A percentile compares a stretch with the other conserved stretches of the same genome.
phyloP scores from a whole-genome alignment of 2,797 vertebrate genomes.

The Yasuhikotakia modesta region DNA sequence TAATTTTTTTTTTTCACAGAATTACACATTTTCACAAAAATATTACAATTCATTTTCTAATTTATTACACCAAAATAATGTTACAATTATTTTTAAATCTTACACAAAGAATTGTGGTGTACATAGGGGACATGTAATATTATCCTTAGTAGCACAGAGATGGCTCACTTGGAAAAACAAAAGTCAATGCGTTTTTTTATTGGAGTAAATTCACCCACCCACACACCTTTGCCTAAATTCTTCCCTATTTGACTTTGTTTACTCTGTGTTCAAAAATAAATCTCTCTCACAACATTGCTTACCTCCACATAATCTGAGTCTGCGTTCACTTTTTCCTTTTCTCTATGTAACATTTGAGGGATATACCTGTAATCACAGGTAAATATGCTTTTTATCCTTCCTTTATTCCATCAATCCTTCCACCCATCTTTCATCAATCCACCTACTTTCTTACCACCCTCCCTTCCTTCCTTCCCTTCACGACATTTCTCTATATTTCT shows the following conservation, averaged over 20 bases:
- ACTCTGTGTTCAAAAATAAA: no score
- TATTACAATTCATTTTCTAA: not conserved
- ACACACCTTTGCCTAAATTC: conserved; percentile 47
- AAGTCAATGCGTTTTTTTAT: conserved; percentile 57
- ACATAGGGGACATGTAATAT: conserved; percentile 31
- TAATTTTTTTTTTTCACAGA: conserved; percentile 12
- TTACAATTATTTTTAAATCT: conserved; percentile 2
- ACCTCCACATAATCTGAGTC: conserved; percentile 25
- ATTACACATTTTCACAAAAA: conserved; percentile 30
- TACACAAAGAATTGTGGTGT: conserved; percentile 7
- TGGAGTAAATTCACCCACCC: conserved; percentile 50
- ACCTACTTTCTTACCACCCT: no score
- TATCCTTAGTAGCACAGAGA: conserved; percentile 47
- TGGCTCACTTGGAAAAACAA: conserved; percentile 46
- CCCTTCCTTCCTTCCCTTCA: not conserved
- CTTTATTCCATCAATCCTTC: not conserved
- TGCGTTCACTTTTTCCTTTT: conserved; percentile 34
- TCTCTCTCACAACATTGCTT: conserved; percentile 19
- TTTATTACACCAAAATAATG: not conserved
- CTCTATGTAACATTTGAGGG: not conserved
- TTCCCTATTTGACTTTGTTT: conserved; percentile 51
- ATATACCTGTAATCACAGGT: not conserved
- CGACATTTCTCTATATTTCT: conserved; percentile 66
- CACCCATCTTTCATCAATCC: not conserved
- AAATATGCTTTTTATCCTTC: not conserved